Evolutionary conservation across 2,888 invertebrate species (phyloP), one percentile per base, ranked within the genome.

Genomic region (Phengaris arion): DNA sequence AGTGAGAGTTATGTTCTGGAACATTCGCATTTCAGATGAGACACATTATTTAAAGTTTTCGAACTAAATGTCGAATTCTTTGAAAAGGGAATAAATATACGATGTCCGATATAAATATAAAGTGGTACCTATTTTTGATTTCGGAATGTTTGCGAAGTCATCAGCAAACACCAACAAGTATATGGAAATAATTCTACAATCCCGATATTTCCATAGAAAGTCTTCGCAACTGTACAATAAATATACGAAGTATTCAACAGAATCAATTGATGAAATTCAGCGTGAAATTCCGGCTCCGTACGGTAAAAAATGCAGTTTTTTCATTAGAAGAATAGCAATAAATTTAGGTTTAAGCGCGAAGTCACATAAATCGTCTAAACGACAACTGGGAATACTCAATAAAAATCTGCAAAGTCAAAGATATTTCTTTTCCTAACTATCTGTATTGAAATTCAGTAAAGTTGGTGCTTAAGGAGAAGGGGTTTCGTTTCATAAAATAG

Each of bases 11-110:
- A 89, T 85, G 82, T 81, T 81, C 81, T 79, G 79, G 83, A 83
- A 82, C 81, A 82, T 85, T 79, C 78, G 80, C 80, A 81, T 82
- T 85, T 84, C 83, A 83, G 83, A 86, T 85, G 85, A 83, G 84
- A 82, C 84, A 84, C 83, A 83, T 83, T 82, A 82, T 81, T 72
- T 54, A 52, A 35, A 35, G 72, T 64, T 64, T 64, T 64, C 64
- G 5, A 64, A 45, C 35, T 64, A 35, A 64, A 45, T 45, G 64
- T 64, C 7, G 35, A 64, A 64, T 59, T 59, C 52, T 10, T 35
- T 57, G 57, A 10, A 59, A 9, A 10, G 52, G 12, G 9, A 52
- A 52, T 52, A 12, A 52, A 52, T 52, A 12, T 52, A 10, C 9
- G 0, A 35, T 35, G 35, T 35, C 35, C 35, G 35, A 35, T 35